A percentile compares a stretch with the other conserved stretches of the same genome.
Evolutionary conservation across 2,113 vertebrate species (phyloP).

Genomic region (Pangasianodon gigas): DNA sequence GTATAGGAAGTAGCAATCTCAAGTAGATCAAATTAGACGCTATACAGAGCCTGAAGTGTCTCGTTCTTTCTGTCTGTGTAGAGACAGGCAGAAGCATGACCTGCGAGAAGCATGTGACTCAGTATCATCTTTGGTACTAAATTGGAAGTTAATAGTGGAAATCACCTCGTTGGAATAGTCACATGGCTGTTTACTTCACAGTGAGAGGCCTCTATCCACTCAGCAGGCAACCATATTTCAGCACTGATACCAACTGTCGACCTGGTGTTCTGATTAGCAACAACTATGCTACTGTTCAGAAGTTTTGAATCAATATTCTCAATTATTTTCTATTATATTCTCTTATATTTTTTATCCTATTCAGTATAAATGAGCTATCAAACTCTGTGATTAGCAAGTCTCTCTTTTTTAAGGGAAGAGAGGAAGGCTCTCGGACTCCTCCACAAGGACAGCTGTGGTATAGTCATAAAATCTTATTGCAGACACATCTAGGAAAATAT

Average conservation of each 20-base stretch:
- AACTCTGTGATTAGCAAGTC: not conserved
- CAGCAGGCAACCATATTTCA: not conserved
- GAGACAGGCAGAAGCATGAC: slow-evolving; percentile 59
- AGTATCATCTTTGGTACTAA: slow-evolving; percentile 64
- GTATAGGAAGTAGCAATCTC: slow-evolving; percentile 78
- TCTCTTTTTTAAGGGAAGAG: not conserved
- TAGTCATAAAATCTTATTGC: not conserved
- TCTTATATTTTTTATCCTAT: not conserved
- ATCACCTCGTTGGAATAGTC: slow-evolving; percentile 68
- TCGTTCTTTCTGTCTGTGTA: slow-evolving; percentile 61
- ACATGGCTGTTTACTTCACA: slow-evolving; percentile 67
- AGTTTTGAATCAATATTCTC: not conserved
- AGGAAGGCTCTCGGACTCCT: not conserved
- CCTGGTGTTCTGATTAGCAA: not conserved
- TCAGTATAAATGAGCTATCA: not conserved
- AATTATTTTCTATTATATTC: not conserved
- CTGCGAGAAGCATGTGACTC: slow-evolving; percentile 29
- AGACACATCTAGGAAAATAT: not conserved
- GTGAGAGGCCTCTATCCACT: not conserved
- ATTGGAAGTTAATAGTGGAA: slow-evolving; percentile 71
- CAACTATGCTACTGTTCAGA: not conserved
- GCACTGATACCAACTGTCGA: not conserved
- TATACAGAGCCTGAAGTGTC: slow-evolving; percentile 74
- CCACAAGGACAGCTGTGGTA: not conserved
- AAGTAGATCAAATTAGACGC: slow-evolving; percentile 80